A percentile compares a stretch with the other conserved stretches of the same genome.
These are phyloP conservation scores for Calvadosia cruxmelitensis DNA, from an alignment of 30 jellyfish, hydroid and myxozoan species.

Conservation along the genomic window DNA sequence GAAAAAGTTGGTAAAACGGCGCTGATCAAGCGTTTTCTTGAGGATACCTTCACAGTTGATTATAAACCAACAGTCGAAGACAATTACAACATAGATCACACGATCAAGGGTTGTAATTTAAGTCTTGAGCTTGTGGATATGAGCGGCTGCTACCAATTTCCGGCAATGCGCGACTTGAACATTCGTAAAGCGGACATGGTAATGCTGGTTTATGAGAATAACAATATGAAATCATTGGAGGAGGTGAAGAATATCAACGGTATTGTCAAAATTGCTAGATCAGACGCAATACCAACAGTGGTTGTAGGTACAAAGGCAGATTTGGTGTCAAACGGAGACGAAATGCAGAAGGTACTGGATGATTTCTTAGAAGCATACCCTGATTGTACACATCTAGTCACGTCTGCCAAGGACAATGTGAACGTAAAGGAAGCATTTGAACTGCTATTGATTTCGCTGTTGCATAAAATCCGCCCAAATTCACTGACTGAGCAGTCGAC, in stretches of 20 bases:
- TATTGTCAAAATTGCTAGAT: slow-evolving; percentile 4
- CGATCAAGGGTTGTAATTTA: slow-evolving; percentile 4
- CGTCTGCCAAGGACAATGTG: slow-evolving; percentile 24
- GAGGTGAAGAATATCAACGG: slow-evolving; percentile 1
- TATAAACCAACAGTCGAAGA: slow-evolving; percentile 30
- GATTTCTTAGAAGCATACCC: neutral
- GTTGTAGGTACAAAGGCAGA: slow-evolving; percentile 22
- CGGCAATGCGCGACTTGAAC: slow-evolving; percentile 28
- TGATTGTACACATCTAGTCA: slow-evolving; percentile 9
- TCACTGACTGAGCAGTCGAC: no score
- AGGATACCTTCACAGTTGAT: slow-evolving; percentile 10
- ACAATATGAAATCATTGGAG: slow-evolving; percentile 12
- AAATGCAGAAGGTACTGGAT: neutral
- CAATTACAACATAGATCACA: slow-evolving; percentile 16
- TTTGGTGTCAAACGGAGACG: neutral
- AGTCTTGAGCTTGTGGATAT: slow-evolving; percentile 19
- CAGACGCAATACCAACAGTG: slow-evolving; percentile 15
- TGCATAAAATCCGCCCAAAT: no score
- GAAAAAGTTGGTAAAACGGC: slow-evolving; percentile 21
- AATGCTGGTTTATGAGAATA: slow-evolving; percentile 16
- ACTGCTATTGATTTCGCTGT: slow-evolving; percentile 4
- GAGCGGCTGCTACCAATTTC: slow-evolving; percentile 18
- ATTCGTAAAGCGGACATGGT: slow-evolving; percentile 17
- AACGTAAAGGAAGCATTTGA: slow-evolving; percentile 36
- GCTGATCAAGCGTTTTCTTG: slow-evolving; percentile 21